Base-by-base conservation (phyloP, 2,113 vertebrate genomes). In the Machaerirhynchus nigripectus region DNA sequence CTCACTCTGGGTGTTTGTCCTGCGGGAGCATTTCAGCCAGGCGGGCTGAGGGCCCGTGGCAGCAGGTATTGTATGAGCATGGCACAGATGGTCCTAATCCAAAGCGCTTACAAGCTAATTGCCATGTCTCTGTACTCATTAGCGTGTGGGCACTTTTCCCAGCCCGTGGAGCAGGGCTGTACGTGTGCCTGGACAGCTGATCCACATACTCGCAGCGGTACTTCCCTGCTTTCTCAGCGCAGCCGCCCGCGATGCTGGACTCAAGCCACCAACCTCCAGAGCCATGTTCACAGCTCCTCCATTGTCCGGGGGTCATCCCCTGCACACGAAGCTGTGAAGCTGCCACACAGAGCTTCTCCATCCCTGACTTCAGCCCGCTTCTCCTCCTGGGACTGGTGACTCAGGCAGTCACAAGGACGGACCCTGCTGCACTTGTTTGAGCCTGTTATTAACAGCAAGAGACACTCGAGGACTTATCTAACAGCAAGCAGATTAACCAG, bases 21-120 rank as follows among this genome's bases (percentile, higher is more conserved):
- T 70, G 84, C 40, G 10, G 17, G 37, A 80, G 31, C 9, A 26
- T 50, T 83, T 74, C 89, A 76, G 37, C 49, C 47, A 56, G 42
- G 47, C 20, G 11, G 67, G 75, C 63, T 39, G 61, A 69, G 70
- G 63, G 46, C 53, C 75, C 3, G 0, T 26, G 75, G 91, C 75
- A 77, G 78, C 83, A 87, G 90, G 75, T 94, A 90, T 19, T 67
- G 55, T 23, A 16, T 9, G 53, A 88, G 44, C 75, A 31, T 5
- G 8, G 91, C 2, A 31, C 93, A 96, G 93, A 95, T 94, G 95
- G 93, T 95, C 92, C 93, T 52, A 77, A 92, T 86, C 61, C 84
- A 47, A 86, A 92, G 68, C 0, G 7, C 47, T 91, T 77, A 33
- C 78, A 19, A 88, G 68, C 40, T 95, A 92, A 96, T 96, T 95